Evolutionary conservation across 2,888 invertebrate species (phyloP), one percentile per base, ranked within the genome.

Genomic region (Metacarcinus magister): DNA sequence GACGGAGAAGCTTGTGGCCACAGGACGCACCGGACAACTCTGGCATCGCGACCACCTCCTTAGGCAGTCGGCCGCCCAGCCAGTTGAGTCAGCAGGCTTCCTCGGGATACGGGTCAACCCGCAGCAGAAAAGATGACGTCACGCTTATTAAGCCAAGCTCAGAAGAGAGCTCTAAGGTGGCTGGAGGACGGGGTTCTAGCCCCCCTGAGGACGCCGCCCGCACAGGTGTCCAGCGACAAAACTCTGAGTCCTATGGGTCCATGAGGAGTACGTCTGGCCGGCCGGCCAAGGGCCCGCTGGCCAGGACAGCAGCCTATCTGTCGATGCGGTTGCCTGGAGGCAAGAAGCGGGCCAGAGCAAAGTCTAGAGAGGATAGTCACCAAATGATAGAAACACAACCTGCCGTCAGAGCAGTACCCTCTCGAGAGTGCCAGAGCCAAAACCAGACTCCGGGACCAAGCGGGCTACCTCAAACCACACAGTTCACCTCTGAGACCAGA

Each of bases 71-170:
- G 92, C 97, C 98, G 39, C 97, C 97, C 23, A 97, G 97, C 97
- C 97, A 97, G 96, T 97, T 97, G 96, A 98, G 97, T 97, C 97
- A 97, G 94, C 97, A 97, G 94, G 98, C 97, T 54, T 98, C 98
- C 93, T 98, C 98, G 93, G 98, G 98, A 94, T 98, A 98, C 97
- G 98, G 98, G 92, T 98, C 98, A 39, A 98, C 98, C 67, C 97
- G 98, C 95, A 98, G 95, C 94, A 67, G 92, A 54, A 97, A 96
- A 94, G 96, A 94, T 91, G 95, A 94, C 91, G 95, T 95, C 89
- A 94, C 87, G 75, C 92, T 95, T 43, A 94, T 60, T 28, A 93
- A 96, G 92, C 94, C 90, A 39, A 44, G 94, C 91, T 28, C 94
- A 46, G 95, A 95, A 93, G 95, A 94, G 46, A 94, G 96, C 91